Evolutionary conservation across 2,888 invertebrate genomes (phyloP), one percentile per base, ranked within the genome.

Genomic region (Microctonus aethiopoides): DNA sequence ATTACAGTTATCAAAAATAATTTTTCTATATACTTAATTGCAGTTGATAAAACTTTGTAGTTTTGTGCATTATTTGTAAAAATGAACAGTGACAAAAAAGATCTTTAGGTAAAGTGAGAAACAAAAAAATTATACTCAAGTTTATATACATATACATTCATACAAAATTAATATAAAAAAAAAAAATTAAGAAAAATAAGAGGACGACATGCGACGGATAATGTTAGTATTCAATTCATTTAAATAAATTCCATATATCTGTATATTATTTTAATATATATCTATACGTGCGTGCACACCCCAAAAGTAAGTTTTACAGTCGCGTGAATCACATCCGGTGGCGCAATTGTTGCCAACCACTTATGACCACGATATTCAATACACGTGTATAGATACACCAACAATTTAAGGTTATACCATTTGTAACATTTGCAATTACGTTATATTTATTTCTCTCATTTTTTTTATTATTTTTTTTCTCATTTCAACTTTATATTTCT

Each of bases 271-370:
- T 46, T 16, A 5, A 10, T 36, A 10, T 36, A 10, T 36, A 1
- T 16, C 7, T 46, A 9, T 46, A 46, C 16, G 46, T 46, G 46
- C 46, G 46, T 46, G 46, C 16, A 46, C 46, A 46, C 46, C 46
- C 46, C 46, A n/a, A 46, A 46, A 46, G 20, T 46, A 16, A 16
- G 46, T 46, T 46, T 46, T 46, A 36, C 54, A 36, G 36, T 46
- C 62, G 69, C 57, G 72, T 78, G 80, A 78, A 80, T 80, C 78
- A 80, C 81, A 75, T 80, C 77, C 78, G 77, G 75, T 72, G 46
- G n/a, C n/a, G 20, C 66, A 46, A 66, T 69, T 39, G 63, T 34
- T 52, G 46, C 60, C 72, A 62, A 20, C 20, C 34, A 51, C 26
- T 59, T n/a, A 36, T 22, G 34, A n/a, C 13, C 22, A 20, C 61